A percentile compares a stretch with the other conserved stretches of the same genome.
Evolutionary conservation across 2,797 vertebrate species (phyloP).

Genomic region (Lophotriccus pileatus): DNA sequence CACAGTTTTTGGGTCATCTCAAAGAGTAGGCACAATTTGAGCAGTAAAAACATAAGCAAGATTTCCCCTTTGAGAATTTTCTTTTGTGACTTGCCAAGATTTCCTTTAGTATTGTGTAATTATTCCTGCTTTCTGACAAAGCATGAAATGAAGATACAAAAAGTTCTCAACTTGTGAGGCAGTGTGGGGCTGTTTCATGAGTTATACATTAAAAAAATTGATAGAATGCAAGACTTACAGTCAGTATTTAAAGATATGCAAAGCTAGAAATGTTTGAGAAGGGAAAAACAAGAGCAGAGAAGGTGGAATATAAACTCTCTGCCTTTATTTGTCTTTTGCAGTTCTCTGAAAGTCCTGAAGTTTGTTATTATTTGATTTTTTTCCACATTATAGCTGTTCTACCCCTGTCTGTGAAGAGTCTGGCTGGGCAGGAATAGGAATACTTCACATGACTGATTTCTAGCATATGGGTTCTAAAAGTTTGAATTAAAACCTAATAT

Average conservation of each 20-base stretch:
- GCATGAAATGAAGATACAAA: neutral
- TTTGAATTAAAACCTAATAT: neutral
- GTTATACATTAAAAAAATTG: neutral
- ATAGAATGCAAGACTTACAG: neutral
- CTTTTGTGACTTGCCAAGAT: neutral
- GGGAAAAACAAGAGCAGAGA: neutral
- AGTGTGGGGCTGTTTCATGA: neutral
- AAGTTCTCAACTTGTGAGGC: neutral
- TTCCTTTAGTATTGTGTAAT: neutral
- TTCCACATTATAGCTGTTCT: fast-evolving
- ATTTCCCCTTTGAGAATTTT: neutral
- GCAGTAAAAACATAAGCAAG: neutral
- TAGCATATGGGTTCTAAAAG: neutral
- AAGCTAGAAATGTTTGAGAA: neutral
- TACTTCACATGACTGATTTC: neutral
- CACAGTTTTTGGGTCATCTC: neutral
- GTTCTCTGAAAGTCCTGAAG: neutral
- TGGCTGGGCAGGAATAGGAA: neutral
- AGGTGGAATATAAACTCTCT: neutral
- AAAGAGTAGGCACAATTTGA: neutral
- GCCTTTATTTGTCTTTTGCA: neutral
- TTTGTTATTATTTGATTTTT: neutral
- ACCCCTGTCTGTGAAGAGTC: neutral
- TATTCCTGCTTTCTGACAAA: neutral
- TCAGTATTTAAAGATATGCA: neutral